Base-by-base conservation (phyloP, 2,797 vertebrate species). In the Tarsius wallacei region DNA sequence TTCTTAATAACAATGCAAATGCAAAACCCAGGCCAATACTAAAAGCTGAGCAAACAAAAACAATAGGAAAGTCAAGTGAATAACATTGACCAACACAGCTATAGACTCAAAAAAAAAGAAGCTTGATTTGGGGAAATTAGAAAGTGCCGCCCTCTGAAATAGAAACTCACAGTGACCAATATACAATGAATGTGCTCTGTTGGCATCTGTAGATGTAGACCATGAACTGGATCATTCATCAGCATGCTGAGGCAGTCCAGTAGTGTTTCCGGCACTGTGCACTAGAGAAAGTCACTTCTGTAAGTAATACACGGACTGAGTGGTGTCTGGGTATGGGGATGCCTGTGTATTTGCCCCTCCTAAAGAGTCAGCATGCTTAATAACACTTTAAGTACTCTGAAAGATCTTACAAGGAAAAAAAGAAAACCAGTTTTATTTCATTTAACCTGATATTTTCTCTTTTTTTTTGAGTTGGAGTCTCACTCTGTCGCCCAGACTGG, bases 251-350 rank as follows among this genome's bases (percentile, higher is more conserved):
- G 7, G 63, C 19, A 33, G 53, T 17, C 17, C 7, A 4, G 15
- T 2, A 1, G 51, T 1, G 28, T 33, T 33, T 70, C 55, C 2
- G 1, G n/a, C 7, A 0, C 17, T 13, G n/a, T 11, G 66, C 15
- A 21, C 90, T 55, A n/a, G 47, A 16, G 36, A 64, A 15, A 17
- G 55, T 33, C 22, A 17, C 26, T n/a, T n/a, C 63, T n/a, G 33
- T 19, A 42, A 19, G 2, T 42, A 19, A 7, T 14, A 13, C 5
- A 0, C 2, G 4, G 53, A 33, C 9, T 36, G 31, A 10, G 28
- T 19, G 2, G 31, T 11, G 49, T 59, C 19, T 11, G 11, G 19
- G 17, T 13, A 3, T 26, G 22, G 21, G 12, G 31, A 28, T 16
- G 2, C 28, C 55, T 12, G 17, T 2, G 26, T 19, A 17, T 21